A percentile compares a stretch with the other conserved stretches of the same genome.
phyloP scores from a whole-genome alignment of 2,888 invertebrate species.

The Syrista parreyssii region DNA sequence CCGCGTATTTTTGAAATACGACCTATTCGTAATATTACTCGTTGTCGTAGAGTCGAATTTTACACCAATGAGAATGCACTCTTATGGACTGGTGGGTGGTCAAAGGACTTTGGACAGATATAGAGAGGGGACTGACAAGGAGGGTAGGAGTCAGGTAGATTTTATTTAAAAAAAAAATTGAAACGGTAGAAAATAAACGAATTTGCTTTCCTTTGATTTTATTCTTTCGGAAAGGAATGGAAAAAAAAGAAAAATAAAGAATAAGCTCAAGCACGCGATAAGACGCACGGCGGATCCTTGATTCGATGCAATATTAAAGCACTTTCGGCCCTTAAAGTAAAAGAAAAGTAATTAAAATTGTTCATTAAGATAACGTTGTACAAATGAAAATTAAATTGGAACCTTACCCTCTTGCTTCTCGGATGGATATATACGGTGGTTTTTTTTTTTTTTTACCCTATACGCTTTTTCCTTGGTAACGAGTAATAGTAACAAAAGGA shows the following conservation, averaged over 20 bases:
- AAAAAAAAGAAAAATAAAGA: neutral
- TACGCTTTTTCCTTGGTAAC: neutral
- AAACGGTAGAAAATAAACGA: neutral
- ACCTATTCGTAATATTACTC: too few species aligned
- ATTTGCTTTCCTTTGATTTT: neutral
- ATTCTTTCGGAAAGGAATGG: neutral
- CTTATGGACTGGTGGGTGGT: too few species aligned
- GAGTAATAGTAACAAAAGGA: too few species aligned
- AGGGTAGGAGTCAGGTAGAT: too few species aligned
- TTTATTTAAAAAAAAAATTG: too few species aligned
- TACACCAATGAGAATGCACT: too few species aligned
- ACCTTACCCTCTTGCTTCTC: neutral
- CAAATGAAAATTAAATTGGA: slow-evolving; percentile 52
- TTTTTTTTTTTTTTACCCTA: neutral
- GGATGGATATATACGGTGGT: neutral
- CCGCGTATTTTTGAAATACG: too few species aligned
- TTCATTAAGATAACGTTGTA: slow-evolving; percentile 49
- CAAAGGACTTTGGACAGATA: too few species aligned
- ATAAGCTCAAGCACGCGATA: neutral
- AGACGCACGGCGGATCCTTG: neutral
- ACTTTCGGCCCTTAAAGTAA: neutral
- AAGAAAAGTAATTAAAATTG: slow-evolving; percentile 52
- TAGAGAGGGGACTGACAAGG: too few species aligned
- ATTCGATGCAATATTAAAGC: slow-evolving; percentile 1
- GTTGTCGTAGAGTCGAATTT: too few species aligned